These are phyloP conservation scores for Alectura lathami DNA, from an alignment of 2,113 vertebrate genomes.

Conservation along the genomic window DNA sequence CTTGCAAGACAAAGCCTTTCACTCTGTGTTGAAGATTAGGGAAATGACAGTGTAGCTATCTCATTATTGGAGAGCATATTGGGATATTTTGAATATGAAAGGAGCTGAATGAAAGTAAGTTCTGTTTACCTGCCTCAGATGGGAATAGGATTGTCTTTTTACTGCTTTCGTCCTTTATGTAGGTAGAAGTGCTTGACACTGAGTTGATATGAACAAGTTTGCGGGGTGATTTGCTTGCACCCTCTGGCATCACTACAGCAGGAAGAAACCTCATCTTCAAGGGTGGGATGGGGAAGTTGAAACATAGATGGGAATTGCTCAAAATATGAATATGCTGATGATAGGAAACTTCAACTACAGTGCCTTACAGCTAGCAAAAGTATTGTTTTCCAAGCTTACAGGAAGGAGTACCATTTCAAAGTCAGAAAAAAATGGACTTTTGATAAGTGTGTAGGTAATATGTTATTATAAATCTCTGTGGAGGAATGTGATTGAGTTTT, in stretches of 20 bases:
- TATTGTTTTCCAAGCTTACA: not conserved
- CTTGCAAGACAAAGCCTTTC: not conserved
- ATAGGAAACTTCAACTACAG: not conserved
- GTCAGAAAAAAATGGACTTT: not conserved
- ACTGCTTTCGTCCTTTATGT: not conserved
- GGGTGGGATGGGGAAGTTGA: not conserved
- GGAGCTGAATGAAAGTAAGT: not conserved
- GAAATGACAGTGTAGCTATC: conserved; percentile 10
- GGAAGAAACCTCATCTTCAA: not conserved
- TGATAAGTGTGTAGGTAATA: not conserved
- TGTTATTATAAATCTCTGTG: not conserved
- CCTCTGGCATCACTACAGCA: not conserved
- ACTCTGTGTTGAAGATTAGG: not conserved
- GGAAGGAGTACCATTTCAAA: not conserved
- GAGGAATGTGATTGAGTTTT: not conserved
- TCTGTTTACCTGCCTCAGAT: not conserved
- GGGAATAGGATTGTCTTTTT: conserved; percentile 5
- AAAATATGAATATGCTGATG: not conserved
- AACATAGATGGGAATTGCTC: not conserved
- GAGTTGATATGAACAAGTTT: not conserved
- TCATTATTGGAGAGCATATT: conserved; percentile 34
- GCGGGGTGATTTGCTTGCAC: not conserved
- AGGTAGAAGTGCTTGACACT: not conserved
- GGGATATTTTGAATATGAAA: conserved; percentile 49
- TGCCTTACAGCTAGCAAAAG: not conserved